Evolutionary conservation across 2,113 vertebrate genomes (phyloP).

Genomic region (Plotosus lineatus): DNA sequence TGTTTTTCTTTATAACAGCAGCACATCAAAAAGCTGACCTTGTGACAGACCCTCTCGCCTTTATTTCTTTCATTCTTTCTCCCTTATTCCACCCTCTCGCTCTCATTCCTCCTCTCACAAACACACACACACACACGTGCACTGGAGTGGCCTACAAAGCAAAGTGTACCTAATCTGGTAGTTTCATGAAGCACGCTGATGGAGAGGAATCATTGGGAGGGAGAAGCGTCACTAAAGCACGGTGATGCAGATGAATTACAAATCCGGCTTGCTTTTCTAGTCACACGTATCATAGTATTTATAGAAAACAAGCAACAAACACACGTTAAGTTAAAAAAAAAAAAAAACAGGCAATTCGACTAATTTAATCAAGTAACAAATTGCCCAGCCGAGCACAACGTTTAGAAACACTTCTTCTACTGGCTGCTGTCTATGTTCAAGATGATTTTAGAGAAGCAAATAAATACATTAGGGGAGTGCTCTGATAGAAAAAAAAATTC

Average conservation of each 20-base stretch:
- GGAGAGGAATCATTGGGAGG: slow-evolving; percentile 15
- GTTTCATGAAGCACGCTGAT: slow-evolving; percentile 17
- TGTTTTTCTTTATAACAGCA: slow-evolving; percentile 18
- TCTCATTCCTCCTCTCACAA: background rate
- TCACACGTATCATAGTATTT: background rate
- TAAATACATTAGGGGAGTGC: background rate
- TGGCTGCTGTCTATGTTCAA: background rate
- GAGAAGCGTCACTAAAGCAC: background rate
- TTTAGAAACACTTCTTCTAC: background rate
- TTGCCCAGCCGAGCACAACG: background rate
- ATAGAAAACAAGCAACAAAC: background rate
- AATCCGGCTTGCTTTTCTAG: background rate
- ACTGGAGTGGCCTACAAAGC: slow-evolving; percentile 34
- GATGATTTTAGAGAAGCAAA: background rate
- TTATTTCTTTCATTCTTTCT: background rate
- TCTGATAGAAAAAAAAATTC: background rate
- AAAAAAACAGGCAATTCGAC: slow-evolving; percentile 2
- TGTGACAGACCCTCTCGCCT: background rate
- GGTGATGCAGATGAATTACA: slow-evolving; percentile 3
- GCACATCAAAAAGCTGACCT: slow-evolving; percentile 22
- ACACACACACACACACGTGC: background rate
- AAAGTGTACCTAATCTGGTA: slow-evolving; percentile 20
- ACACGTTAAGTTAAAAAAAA: background rate
- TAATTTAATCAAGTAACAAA: slow-evolving; percentile 17
- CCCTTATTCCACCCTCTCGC: background rate